A percentile compares a stretch with the other conserved stretches of the same genome.
Conservation (phyloP, 1,140 invertebrate species). For the Matsumurasca onukii region DNA sequence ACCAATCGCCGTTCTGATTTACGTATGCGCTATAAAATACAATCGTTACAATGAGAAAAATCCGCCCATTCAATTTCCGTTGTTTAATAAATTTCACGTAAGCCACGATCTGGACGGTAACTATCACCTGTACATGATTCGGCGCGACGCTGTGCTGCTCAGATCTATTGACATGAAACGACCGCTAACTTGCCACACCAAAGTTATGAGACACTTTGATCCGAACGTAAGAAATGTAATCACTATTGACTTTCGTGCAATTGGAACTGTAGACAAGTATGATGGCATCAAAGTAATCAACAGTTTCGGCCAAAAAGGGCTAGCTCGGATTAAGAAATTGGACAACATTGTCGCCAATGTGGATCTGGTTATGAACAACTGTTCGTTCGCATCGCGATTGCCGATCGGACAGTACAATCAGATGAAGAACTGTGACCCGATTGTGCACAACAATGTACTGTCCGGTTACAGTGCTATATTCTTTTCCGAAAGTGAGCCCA, state of each 20-base stretch:
- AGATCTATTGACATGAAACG: neutral
- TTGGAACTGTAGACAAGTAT: neutral
- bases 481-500: neutral
- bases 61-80: neutral
- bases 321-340: neutral
- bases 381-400: slow-evolving; percentile 6
- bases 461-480: neutral
- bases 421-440: neutral
- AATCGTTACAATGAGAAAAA: neutral
- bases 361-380: slow-evolving; percentile 14
- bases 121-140: slow-evolving; percentile 6
- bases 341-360: neutral
- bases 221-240: neutral
- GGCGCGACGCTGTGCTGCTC: slow-evolving; percentile 4
- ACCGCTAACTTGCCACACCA: neutral
- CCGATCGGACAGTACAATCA: slow-evolving; percentile 15
- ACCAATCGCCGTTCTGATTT: neutral
- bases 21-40: neutral
- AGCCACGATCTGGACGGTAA: neutral
- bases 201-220: neutral
- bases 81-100: neutral
- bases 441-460: neutral
- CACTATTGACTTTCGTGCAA: neutral
- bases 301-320: slow-evolving; percentile 14
- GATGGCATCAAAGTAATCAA: slow-evolving; percentile 13